Base-by-base conservation (phyloP, 2,888 invertebrate genomes). In the Argyresthia albistria region DNA sequence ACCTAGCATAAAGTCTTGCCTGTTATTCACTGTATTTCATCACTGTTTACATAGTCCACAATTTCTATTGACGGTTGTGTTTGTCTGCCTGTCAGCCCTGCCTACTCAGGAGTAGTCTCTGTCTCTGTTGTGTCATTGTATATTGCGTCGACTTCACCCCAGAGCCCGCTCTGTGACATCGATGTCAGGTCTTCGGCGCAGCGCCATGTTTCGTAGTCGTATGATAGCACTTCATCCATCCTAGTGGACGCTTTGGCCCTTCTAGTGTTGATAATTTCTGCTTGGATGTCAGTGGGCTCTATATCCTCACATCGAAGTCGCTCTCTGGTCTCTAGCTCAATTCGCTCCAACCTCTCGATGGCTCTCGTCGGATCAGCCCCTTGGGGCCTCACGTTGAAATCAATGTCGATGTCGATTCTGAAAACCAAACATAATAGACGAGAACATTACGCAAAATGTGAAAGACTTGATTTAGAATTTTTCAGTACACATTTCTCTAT, bases 391-490 rank as follows among this genome's bases (percentile, higher is more conserved):
- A 70, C 61, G 51, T 69, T 73, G 54, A 84, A 76, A 58, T 82
- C 76, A 42, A 83, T 76, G 47, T 80, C 68, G 48, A 86, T 76
- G 16, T 86, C 82, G 55, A 86, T 86, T 59, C 84, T 86, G 71
- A 47, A 50, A 60, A 62, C 25, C 25, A 25, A 25, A 25, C 6
- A 4, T 6, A 25, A n/a, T n/a, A n/a, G 4, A 46, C 25, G 25
- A 4, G 25, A 25, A 25, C 25, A 4, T 25, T 39, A 39, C 39
- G 42, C 42, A 12, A 42, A 11, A 10, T 6, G 10, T 42, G 42
- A 42, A 10, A 42, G 25, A 25, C 25, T 6, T 25, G 25, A 4
- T 25, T 25, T 25, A 25, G 25, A 25, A 25, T 25, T n/a, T n/a
- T n/a, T n/a, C n/a, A n/a, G n/a, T n/a, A 25, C 6, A 25, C 2